A percentile compares a stretch with the other conserved stretches of the same genome.
phyloP scores from a whole-genome alignment of 2,888 invertebrate genomes.

The Choreutis nemorana region DNA sequence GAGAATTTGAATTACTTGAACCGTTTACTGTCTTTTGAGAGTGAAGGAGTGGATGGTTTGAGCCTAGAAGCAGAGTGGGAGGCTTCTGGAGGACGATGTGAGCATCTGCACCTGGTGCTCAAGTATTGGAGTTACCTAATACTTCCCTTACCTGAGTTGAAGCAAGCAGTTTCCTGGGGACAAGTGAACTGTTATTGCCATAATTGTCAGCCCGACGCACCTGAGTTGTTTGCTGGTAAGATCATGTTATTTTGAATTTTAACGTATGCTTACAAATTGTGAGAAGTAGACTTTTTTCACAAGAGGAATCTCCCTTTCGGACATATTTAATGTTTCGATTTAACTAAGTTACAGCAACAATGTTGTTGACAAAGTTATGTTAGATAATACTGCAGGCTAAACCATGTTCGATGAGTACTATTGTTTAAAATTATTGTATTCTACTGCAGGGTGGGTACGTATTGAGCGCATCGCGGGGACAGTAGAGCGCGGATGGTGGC shows the following conservation, averaged over 20 bases:
- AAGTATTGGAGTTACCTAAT: conserved; percentile 47
- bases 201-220: conserved; percentile 36
- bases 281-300: too few relatives aligned
- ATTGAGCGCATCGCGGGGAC: conserved; percentile 44
- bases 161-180: conserved; percentile 42
- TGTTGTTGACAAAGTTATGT: too few relatives aligned
- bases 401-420: too few relatives aligned
- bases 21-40: conserved; percentile 31
- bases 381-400: too few relatives aligned
- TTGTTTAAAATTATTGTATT: too few relatives aligned
- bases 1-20: conserved; percentile 43
- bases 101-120: conserved; percentile 40
- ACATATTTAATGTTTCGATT: too few relatives aligned
- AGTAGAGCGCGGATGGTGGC: conserved; percentile 38
- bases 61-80: conserved; percentile 39
- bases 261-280: not conserved
- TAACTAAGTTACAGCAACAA: too few relatives aligned
- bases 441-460: conserved; percentile 48
- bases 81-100: conserved; percentile 36
- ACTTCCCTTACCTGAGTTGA: conserved; percentile 37
- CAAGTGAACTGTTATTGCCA: conserved; percentile 42
- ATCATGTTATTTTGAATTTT: too few relatives aligned
- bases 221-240: conserved; percentile 30
- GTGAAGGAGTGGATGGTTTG: conserved; percentile 26
- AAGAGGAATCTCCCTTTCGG: too few relatives aligned